A percentile compares a stretch with the other conserved stretches of the same genome.
phyloP scores from a whole-genome alignment of 2,797 vertebrate species.

The Margarornis squamiger region DNA sequence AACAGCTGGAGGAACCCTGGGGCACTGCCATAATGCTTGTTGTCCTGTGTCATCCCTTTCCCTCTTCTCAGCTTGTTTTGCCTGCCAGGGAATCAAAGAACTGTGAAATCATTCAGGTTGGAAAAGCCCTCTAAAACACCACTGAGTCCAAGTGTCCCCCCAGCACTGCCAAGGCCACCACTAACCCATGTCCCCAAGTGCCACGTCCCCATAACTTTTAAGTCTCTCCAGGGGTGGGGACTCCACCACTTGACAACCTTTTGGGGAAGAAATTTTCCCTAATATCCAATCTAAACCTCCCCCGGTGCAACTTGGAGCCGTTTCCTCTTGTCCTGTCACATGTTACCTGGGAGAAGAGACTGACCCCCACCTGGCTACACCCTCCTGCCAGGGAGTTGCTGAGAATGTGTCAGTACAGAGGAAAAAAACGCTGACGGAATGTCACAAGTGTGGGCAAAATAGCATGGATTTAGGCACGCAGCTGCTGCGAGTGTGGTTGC shows the following conservation, averaged over 20 bases:
- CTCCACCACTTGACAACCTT: too few species aligned
- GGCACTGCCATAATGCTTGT: accelerated
- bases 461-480: accelerated
- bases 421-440: accelerated
- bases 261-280: not conserved
- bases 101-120: not conserved
- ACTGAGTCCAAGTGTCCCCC: accelerated
- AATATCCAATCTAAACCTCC: not conserved
- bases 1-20: not conserved
- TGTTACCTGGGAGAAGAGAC: not conserved
- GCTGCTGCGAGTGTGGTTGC: accelerated
- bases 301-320: not conserved
- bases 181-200: accelerated
- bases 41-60: not conserved
- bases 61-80: not conserved
- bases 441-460: not conserved
- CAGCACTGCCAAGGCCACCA: not conserved
- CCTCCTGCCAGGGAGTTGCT: not conserved
- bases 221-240: not conserved
- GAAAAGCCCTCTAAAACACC: not conserved
- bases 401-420: accelerated
- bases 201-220: not conserved
- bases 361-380: not conserved
- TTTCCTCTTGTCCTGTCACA: not conserved
- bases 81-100: not conserved